These are phyloP conservation scores for Hymenopus coronatus DNA, from an alignment of 2,888 invertebrate genomes.

Conservation along the genomic window DNA sequence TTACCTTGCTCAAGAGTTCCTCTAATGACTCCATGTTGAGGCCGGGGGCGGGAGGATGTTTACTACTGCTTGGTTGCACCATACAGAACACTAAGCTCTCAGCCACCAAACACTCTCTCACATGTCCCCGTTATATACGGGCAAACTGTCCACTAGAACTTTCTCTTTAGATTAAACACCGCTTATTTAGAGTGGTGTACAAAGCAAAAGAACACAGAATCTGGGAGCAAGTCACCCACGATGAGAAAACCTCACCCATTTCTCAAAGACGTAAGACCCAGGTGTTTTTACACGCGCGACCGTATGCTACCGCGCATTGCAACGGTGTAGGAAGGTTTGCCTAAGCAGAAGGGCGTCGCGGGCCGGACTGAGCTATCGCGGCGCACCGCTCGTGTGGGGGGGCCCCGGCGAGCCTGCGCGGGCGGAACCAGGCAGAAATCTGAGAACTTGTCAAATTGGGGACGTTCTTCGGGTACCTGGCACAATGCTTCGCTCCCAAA, in stretches of 20 bases:
- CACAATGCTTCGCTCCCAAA: neutral
- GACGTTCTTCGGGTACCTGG: neutral
- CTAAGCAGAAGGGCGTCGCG: constrained; percentile 4
- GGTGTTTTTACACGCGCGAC: neutral
- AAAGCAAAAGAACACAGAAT: neutral
- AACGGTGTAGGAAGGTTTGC: constrained; percentile 7
- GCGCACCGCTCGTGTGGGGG: no score
- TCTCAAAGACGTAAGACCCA: neutral
- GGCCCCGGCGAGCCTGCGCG: neutral
- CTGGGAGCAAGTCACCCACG: neutral
- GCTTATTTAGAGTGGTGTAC: neutral
- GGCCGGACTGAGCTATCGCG: neutral
- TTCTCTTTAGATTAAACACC: neutral
- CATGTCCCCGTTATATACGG: neutral
- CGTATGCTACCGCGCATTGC: neutral
- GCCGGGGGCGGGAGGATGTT: neutral
- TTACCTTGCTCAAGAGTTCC: constrained; percentile 77
- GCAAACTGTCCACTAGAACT: neutral
- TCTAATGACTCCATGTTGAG: constrained; percentile 66
- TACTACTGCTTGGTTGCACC: constrained; percentile 6
- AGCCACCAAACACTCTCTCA: neutral
- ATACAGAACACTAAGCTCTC: neutral
- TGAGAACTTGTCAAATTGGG: constrained; percentile 6
- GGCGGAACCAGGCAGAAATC: neutral
- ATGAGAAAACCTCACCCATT: neutral